Evolutionary conservation across 2,888 invertebrate genomes (phyloP).

Genomic region (Leptinotarsa haldemani): DNA sequence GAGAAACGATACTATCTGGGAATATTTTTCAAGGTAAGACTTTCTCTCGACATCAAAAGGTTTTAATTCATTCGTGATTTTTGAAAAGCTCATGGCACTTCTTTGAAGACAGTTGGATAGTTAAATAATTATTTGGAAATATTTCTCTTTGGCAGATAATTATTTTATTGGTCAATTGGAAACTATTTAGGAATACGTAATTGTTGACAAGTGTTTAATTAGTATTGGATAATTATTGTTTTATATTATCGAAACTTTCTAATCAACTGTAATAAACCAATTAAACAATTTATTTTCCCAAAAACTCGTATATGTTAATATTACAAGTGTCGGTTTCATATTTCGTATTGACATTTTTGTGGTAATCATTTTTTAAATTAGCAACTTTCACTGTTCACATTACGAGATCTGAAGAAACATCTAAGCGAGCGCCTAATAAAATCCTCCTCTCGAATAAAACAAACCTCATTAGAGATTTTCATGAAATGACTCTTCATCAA

Average conservation of each 20-base stretch:
- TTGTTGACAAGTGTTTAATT: conserved; percentile 1
- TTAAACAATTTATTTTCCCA: neutral
- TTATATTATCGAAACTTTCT: neutral
- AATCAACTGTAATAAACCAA: conserved; percentile 5
- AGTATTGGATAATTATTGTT: neutral
- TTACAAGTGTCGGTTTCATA: neutral
- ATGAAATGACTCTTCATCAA: neutral
- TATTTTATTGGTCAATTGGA: too few relatives aligned
- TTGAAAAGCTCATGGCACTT: too few relatives aligned
- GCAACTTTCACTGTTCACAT: neutral
- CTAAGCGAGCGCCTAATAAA: neutral
- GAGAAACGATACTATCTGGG: conserved; percentile 91
- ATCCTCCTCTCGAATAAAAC: neutral
- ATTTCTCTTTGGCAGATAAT: too few relatives aligned
- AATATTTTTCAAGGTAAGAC: conserved; percentile 87
- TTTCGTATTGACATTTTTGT: conserved; percentile 1
- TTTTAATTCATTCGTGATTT: neutral
- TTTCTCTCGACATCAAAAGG: neutral
- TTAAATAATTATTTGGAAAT: too few relatives aligned
- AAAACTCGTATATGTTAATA: neutral
- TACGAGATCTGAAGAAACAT: neutral
- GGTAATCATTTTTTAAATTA: neutral
- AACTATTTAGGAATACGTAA: neutral
- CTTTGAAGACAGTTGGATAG: too few relatives aligned
- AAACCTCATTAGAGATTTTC: neutral